phyloP scores from a whole-genome alignment of 2,113 vertebrate genomes.

The Phocoena phocoena region DNA sequence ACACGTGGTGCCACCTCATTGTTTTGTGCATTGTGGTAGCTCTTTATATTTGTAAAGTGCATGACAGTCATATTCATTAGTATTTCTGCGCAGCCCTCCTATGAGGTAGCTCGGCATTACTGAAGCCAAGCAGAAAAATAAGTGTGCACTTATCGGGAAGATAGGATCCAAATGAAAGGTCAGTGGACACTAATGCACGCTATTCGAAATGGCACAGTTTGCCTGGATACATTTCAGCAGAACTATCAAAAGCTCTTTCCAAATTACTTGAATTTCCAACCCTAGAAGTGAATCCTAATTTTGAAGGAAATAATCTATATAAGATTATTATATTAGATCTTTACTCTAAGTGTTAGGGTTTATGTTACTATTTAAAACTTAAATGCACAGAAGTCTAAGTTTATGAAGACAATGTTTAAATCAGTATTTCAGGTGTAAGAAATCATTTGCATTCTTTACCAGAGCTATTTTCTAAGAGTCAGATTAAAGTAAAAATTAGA shows the following conservation, averaged over 20 bases:
- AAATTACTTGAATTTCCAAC: conserved; percentile 38
- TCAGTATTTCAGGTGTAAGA: conserved; percentile 1
- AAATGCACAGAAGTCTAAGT: conserved; percentile 16
- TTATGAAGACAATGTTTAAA: conserved; percentile 12
- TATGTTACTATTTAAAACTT: conserved; percentile 34
- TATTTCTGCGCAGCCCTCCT: conserved; percentile 47
- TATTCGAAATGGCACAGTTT: conserved; percentile 16
- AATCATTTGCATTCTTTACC: conserved; percentile 30
- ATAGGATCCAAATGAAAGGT: conserved; percentile 55
- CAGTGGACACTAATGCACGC: conserved; percentile 41
- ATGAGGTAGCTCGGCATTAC: conserved; percentile 55
- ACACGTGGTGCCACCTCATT: not conserved
- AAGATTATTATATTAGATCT: conserved; percentile 22
- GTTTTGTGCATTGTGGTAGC: conserved; percentile 22
- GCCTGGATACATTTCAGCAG: conserved; percentile 23
- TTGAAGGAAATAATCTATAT: not conserved
- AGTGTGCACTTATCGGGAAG: conserved; percentile 32
- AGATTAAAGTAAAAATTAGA: conserved; percentile 42
- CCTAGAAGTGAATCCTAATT: not conserved
- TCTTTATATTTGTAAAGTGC: conserved; percentile 52
- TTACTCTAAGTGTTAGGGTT: conserved; percentile 33
- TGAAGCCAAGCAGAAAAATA: conserved; percentile 64
- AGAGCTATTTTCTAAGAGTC: not conserved
- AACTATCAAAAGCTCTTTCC: conserved; percentile 41
- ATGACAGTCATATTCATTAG: conserved; percentile 44